Evolutionary conservation across 2,113 vertebrate species (phyloP).

Genomic region (Bettongia penicillata): DNA sequence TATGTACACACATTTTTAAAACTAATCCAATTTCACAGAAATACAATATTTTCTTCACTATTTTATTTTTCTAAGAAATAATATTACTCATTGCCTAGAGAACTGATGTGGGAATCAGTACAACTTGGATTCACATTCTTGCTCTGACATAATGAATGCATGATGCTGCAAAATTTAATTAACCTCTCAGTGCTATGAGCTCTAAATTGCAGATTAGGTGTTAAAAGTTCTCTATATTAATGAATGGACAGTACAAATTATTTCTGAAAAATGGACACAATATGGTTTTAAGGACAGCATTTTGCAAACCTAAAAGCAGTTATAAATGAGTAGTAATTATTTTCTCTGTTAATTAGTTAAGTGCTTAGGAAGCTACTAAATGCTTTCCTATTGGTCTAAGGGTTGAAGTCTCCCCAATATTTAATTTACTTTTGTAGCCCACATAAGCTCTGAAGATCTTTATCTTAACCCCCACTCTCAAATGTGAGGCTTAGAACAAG

Average conservation of each 20-base stretch:
- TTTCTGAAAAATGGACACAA: not conserved
- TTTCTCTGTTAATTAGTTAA: not conserved
- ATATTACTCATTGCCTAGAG: not conserved
- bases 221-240: not conserved
- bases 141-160: not conserved
- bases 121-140: not conserved
- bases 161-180: not conserved
- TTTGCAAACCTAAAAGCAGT: not conserved
- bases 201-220: not conserved
- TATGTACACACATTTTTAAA: constrained; percentile 9
- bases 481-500: not conserved
- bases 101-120: not conserved
- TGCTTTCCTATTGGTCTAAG: not conserved
- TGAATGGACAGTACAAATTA: not conserved
- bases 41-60: not conserved
- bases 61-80: not conserved
- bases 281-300: not conserved
- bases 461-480: not conserved
- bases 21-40: not conserved
- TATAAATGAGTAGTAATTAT: not conserved
- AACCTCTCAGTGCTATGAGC: not conserved
- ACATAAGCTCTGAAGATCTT: not conserved
- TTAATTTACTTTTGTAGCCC: not conserved
- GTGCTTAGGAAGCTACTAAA: not conserved
- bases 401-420: not conserved